Percentiles rank a stretch among this genome's conserved stretches.
These are phyloP conservation scores for Xyliphius kryptos DNA, from an alignment of 2,113 vertebrate species.

Conservation along the genomic window DNA sequence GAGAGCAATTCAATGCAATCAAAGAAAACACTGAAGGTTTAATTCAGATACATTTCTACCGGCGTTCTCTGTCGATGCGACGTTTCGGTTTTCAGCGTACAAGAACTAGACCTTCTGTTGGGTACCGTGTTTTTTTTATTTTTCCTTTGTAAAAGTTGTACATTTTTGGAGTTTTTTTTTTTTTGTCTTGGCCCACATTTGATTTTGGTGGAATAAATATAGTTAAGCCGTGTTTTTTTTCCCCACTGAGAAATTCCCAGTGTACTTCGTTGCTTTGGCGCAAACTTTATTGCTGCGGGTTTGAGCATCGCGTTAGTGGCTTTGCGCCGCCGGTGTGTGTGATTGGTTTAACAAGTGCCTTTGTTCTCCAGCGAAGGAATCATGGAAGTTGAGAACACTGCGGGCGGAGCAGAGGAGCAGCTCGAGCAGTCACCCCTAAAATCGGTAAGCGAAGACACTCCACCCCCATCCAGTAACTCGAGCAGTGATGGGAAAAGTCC, in stretches of 20 bases:
- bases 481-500: too few relatives aligned
- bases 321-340: slow-evolving; percentile 45
- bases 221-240: background rate
- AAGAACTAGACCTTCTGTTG: slow-evolving; percentile 26
- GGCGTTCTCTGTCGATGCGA: too few relatives aligned
- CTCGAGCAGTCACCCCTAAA: slow-evolving; percentile 44
- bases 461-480: too few relatives aligned
- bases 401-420: slow-evolving; percentile 54
- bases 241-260: too few relatives aligned
- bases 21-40: too few relatives aligned
- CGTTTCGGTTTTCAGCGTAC: slow-evolving; percentile 40
- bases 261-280: too few relatives aligned
- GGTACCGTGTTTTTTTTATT: slow-evolving; percentile 10
- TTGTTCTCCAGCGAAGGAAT: slow-evolving; percentile 58
- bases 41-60: too few relatives aligned
- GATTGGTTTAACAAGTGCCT: slow-evolving; percentile 57
- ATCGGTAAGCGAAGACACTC: slow-evolving; percentile 69
- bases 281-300: slow-evolving; percentile 14
- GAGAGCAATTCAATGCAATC: too few relatives aligned
- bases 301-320: slow-evolving; percentile 25
- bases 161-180: background rate
- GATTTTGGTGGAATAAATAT: too few relatives aligned
- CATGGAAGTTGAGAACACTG: slow-evolving; percentile 66
- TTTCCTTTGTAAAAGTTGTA: background rate
- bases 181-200: too few relatives aligned